Percentiles rank a stretch among this genome's conserved stretches.
Conservation (phyloP, 2,888 invertebrate genomes). For the Brachyptera putata region DNA sequence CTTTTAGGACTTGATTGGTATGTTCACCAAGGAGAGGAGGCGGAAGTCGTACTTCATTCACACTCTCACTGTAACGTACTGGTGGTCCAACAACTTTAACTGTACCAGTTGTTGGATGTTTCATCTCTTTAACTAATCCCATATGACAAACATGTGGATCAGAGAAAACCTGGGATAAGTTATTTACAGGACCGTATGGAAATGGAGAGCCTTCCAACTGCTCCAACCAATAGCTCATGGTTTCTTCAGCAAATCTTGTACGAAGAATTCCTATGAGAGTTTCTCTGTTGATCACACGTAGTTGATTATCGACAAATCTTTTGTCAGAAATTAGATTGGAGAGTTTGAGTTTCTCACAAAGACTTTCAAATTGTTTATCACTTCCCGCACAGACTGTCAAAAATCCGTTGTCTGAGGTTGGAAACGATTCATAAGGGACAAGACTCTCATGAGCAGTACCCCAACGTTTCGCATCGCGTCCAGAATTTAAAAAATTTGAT, state of each 20-base stretch:
- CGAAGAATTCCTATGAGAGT: constrained; percentile 61
- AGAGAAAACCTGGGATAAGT: constrained; percentile 62
- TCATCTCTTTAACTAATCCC: constrained; percentile 65
- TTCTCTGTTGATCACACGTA: constrained; percentile 71
- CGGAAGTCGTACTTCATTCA: constrained; percentile 63
- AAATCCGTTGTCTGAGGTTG: constrained; percentile 69
- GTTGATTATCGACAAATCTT: constrained; percentile 66
- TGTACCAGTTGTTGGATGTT: constrained; percentile 63
- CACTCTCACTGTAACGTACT: constrained; percentile 71
- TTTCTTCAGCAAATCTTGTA: constrained; percentile 57
- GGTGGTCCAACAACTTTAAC: constrained; percentile 83
- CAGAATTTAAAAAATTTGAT: constrained; percentile 84
- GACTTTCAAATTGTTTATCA: constrained; percentile 69
- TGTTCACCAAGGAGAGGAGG: constrained; percentile 89
- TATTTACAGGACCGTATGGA: constrained; percentile 89
- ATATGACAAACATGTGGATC: constrained; percentile 79
- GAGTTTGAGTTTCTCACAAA: constrained; percentile 62
- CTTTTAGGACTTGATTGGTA: constrained; percentile 68
- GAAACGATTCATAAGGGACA: constrained; percentile 90
- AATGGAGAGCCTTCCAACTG: constrained; percentile 70
- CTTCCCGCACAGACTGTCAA: constrained; percentile 86
- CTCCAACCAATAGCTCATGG: constrained; percentile 68
- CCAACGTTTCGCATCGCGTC: constrained; percentile 69
- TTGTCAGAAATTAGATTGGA: constrained; percentile 57
- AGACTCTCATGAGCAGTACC: constrained; percentile 94